Base-by-base conservation (phyloP, 2,888 invertebrate species). In the Eilema griseolum region DNA sequence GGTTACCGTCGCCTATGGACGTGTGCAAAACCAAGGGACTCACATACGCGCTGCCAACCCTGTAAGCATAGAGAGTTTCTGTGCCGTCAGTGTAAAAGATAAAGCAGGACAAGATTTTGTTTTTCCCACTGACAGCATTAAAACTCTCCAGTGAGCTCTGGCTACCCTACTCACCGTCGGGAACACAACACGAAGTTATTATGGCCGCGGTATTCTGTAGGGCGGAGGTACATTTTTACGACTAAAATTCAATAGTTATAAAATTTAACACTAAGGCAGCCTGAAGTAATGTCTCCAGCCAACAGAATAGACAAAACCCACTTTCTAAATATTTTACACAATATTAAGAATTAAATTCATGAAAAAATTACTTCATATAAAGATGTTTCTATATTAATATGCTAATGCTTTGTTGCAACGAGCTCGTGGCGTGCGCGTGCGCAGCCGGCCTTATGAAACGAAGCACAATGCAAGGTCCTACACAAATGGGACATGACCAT, bases 401-500 rank as follows among this genome's bases (percentile, higher is more conserved):
- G 70, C n/a, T 67, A 64, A 64, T 37, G 33, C 12, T 20, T 41
- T 59, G 61, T 67, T 65, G 41, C 63, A 67, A 67, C 46, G 56
- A 24, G 31, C 57, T 56, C 57, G 24, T 62, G 61, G 83, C 81
- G 81, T 83, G 81, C 65, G 81, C 83, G 81, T 83, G 81, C 61
- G 23, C 33, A 12, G 5, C 14, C 67, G 83, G 66, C 81, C 83
- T 81, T 81, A 76, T 73, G 71, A 71, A 75, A 74, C 70, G 74
- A 72, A 66, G 56, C 70, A 83, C 81, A 81, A 81, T 81, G 81
- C 81, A 81, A 81, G 81, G 81, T 73, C 73, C 56, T n/a, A 57
- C 57, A 56, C 71, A 76, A 81, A 81, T 75, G 72, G 81, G 71
- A 68, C 73, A 59, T 33, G 66, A 62, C 52, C 62, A 61, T 72